These are phyloP conservation scores for Cataglyphis hispanica DNA, from an alignment of 1,140 invertebrate genomes.

Conservation along the genomic window DNA sequence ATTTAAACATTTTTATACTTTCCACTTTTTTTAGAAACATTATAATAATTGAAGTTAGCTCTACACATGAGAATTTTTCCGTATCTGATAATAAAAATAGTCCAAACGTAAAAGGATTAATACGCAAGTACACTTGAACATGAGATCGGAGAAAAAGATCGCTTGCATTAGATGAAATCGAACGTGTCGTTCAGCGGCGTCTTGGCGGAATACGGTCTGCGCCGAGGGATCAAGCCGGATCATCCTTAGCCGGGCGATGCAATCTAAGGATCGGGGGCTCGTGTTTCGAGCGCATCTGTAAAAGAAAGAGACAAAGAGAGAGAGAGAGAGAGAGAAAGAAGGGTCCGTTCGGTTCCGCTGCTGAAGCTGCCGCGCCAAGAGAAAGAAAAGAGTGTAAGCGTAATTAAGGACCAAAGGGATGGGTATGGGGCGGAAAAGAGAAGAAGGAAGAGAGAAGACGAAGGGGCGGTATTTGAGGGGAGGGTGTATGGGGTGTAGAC, in stretches of 20 bases:
- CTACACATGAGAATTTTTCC: background rate
- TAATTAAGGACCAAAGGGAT: slow-evolving; percentile 82
- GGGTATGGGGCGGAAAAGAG: slow-evolving; percentile 51
- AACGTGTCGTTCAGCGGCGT: slow-evolving; percentile 59
- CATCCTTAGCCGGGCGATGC: slow-evolving; percentile 58
- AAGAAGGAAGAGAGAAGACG: slow-evolving; percentile 59
- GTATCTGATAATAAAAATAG: background rate
- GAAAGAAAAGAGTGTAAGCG: slow-evolving; percentile 72
- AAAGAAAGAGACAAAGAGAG: slow-evolving; percentile 60
- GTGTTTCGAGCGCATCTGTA: slow-evolving; percentile 32
- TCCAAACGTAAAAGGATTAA: background rate
- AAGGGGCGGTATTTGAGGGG: slow-evolving; percentile 47
- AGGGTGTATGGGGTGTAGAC: slow-evolving; percentile 72
- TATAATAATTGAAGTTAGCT: background rate
- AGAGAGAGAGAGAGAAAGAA: slow-evolving; percentile 32
- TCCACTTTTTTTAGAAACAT: background rate
- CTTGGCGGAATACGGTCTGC: slow-evolving; percentile 51
- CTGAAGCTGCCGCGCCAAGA: slow-evolving; percentile 24
- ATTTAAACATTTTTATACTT: background rate
- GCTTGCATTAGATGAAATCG: slow-evolving; percentile 55
- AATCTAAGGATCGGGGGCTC: slow-evolving; percentile 58
- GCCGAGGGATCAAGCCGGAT: slow-evolving; percentile 54
- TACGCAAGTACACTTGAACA: slow-evolving; percentile 21
- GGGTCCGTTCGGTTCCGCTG: slow-evolving; percentile 22
- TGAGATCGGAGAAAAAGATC: slow-evolving; percentile 24